These are phyloP conservation scores for Siphlonurus alternatus DNA, from an alignment of 2,888 invertebrate species.

Conservation along the genomic window DNA sequence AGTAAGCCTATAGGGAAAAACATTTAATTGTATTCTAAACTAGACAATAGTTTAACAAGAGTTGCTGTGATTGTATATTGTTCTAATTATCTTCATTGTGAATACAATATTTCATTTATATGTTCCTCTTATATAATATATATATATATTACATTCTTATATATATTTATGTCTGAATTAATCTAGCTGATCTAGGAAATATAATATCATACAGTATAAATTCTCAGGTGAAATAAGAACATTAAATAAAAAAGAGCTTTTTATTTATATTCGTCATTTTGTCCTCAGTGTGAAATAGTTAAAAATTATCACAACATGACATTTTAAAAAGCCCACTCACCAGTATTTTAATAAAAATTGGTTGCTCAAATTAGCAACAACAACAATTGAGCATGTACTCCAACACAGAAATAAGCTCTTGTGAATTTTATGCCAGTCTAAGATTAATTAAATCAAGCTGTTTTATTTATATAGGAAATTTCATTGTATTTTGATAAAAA, in stretches of 20 bases:
- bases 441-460: too few species aligned
- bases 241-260: background rate
- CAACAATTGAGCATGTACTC: background rate
- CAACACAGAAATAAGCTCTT: background rate
- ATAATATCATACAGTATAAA: background rate
- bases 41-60: background rate
- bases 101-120: too few species aligned
- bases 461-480: too few species aligned
- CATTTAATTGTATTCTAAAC: too few species aligned
- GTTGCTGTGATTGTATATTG: background rate
- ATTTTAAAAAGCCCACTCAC: background rate
- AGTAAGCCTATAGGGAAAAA: too few species aligned
- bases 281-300: background rate
- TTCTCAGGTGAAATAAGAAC: background rate
- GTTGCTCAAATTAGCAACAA: background rate
- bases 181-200: background rate
- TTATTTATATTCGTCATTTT: background rate
- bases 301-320: background rate
- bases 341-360: background rate
- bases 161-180: background rate
- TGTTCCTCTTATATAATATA: background rate
- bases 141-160: background rate
- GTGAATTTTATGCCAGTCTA: too few species aligned
- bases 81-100: too few species aligned
- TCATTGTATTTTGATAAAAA: too few species aligned